Base-by-base conservation (phyloP, 1,140 invertebrate species). In the Zaprionus ghesquierei region DNA sequence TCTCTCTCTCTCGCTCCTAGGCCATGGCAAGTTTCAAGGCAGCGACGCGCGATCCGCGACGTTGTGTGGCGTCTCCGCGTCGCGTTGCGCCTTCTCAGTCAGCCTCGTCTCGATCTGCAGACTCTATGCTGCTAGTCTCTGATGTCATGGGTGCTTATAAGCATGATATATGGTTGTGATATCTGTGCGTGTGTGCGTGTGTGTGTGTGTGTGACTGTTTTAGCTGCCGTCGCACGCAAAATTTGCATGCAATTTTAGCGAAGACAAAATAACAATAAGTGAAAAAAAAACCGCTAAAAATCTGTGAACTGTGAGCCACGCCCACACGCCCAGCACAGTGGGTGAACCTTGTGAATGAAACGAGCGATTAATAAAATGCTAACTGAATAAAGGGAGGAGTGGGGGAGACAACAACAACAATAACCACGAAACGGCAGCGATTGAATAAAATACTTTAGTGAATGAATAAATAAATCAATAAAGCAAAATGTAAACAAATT, bases 381-480 rank as follows among this genome's bases (percentile, higher is more conserved):
- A 41, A 55, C 51, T 35, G 44, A 13, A 56, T 6, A 15, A 58
- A 38, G 33, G 27, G 44, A 33, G 20, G 31, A 33, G n/a, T n/a
- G n/a, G 13, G 9, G 31, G 68, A 2, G 64, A 53, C 51, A 55
- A 29, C 20, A 23, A 44, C 22, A 60, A 58, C 33, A 53, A 46
- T 33, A 65, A 65, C 23, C 49, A 35, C 44, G 63, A 61, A 74
- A 61, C 75, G 51, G 49, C 65, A 64, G 64, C 66, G 59, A 76
- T 74, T 82, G 66, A 81, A 87, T 76, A 71, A 82, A 73, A 87
- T 70, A 76, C 79, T 86, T 79, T 64, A 56, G 54, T 70, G 71
- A 70, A 81, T 87, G 68, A 75, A 77, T 79, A 82, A 87, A 87
- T 86, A 87, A 87, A 86, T 87, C 84, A 79, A 78, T 69, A 73